Conservation (phyloP, 2,113 vertebrate species). For the Melierax canorus region DNA sequence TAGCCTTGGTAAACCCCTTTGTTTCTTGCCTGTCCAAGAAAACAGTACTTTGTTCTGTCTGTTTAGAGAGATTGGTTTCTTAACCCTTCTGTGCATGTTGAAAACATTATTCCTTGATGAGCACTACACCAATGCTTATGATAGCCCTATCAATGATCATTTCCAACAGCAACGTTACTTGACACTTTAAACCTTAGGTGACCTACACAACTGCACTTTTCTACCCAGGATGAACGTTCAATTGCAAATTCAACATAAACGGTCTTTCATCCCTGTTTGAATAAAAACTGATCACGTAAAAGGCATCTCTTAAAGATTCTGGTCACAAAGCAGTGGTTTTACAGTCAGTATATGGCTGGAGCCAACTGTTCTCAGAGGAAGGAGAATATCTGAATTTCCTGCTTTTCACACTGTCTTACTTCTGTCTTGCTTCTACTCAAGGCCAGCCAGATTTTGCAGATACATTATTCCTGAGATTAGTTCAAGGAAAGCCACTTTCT, state of each 20-base stretch:
- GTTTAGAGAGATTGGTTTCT: background rate
- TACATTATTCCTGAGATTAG: background rate
- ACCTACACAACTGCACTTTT: background rate
- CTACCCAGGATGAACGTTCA: background rate
- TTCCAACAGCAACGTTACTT: background rate
- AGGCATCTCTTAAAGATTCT: constrained; percentile 42
- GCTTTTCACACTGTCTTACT: background rate
- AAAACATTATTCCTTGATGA: background rate
- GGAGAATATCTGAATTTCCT: background rate
- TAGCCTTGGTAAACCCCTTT: background rate
- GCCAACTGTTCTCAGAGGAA: constrained; percentile 29
- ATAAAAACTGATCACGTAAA: constrained; percentile 38
- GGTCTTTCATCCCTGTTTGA: constrained; percentile 32
- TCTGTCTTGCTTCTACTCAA: background rate
- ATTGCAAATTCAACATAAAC: constrained; percentile 18
- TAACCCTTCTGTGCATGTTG: background rate
- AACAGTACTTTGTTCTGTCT: background rate
- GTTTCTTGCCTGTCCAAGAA: background rate
- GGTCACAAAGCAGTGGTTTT: constrained; percentile 44
- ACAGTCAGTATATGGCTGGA: constrained; percentile 10
- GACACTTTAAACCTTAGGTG: background rate
- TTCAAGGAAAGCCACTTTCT: background rate
- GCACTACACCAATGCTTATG: background rate
- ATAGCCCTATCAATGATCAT: background rate
- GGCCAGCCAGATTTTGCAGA: background rate